Conservation (phyloP, 2,888 invertebrate genomes). For the Heteromurus nitidus region DNA sequence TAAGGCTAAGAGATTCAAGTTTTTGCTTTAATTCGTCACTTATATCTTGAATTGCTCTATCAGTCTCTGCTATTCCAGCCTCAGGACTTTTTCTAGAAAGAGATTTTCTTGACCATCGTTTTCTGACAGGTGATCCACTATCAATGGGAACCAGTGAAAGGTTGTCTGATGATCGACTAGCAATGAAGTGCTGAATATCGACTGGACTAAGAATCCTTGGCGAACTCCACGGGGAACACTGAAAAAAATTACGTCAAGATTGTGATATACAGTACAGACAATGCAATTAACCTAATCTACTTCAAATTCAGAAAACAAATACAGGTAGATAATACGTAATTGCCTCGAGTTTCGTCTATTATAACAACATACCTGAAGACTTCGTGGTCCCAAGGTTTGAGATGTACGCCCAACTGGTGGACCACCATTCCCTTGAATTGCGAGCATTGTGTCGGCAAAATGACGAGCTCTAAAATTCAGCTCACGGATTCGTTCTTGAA, state of each 20-base stretch:
- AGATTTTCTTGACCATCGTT: slow-evolving; percentile 75
- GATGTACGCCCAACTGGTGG: slow-evolving; percentile 62
- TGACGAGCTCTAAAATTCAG: slow-evolving; percentile 77
- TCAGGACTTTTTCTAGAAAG: slow-evolving; percentile 73
- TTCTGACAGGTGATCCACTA: slow-evolving; percentile 75
- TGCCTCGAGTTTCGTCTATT: too few relatives aligned
- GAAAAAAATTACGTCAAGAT: slow-evolving; percentile 39
- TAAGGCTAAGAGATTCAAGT: slow-evolving; percentile 74
- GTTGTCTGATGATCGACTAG: slow-evolving; percentile 77
- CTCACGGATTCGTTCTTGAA: slow-evolving; percentile 76
- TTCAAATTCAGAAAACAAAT: too few relatives aligned
- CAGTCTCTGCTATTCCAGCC: slow-evolving; percentile 70
- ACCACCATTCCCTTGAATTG: slow-evolving; percentile 74
- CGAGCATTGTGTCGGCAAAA: slow-evolving; percentile 77
- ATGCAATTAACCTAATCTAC: too few relatives aligned
- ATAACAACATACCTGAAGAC: slow-evolving; percentile 73
- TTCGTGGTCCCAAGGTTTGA: slow-evolving; percentile 67
- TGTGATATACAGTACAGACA: too few relatives aligned
- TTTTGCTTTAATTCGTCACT: slow-evolving; percentile 75
- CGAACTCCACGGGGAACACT: slow-evolving; percentile 78
- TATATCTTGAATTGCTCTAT: slow-evolving; percentile 74
- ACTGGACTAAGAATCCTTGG: slow-evolving; percentile 77
- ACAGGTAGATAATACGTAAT: too few relatives aligned
- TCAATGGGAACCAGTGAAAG: slow-evolving; percentile 74
- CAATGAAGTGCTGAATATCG: slow-evolving; percentile 76